A percentile compares a stretch with the other conserved stretches of the same genome.
Evolutionary conservation across 2,888 invertebrate species (phyloP).

Genomic region (Petrolisthes cinctipes): DNA sequence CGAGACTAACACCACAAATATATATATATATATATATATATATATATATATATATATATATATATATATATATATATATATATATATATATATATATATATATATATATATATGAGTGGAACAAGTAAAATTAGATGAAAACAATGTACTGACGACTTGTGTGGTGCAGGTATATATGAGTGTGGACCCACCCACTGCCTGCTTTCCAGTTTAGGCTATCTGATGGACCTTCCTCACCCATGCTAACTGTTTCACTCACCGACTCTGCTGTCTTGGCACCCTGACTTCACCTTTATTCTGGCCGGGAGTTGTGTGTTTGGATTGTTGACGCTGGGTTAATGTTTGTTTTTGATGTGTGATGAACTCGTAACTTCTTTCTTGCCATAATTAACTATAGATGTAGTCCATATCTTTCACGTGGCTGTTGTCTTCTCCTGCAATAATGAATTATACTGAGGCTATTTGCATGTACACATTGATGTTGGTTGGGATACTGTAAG

Average conservation of each 20-base stretch:
- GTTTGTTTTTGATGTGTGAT: neutral
- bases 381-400: no score
- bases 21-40: conserved; percentile 23
- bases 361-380: no score
- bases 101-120: neutral
- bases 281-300: no score
- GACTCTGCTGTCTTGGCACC: conserved; percentile 18
- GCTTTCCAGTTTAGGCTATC: conserved; percentile 20
- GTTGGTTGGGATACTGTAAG: no score
- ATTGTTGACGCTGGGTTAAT: neutral
- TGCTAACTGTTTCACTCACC: conserved; percentile 34
- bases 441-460: no score
- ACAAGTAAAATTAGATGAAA: neutral
- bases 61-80: neutral
- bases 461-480: no score
- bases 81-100: neutral
- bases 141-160: neutral
- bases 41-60: conserved; percentile 4
- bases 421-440: no score
- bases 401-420: no score
- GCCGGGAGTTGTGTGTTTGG: no score
- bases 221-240: conserved; percentile 38
- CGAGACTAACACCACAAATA: neutral
- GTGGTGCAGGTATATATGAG: neutral
- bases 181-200: neutral